Evolutionary conservation across 1,140 invertebrate species (phyloP), one percentile per base, ranked within the genome.

Genomic region (Pinna nobilis): DNA sequence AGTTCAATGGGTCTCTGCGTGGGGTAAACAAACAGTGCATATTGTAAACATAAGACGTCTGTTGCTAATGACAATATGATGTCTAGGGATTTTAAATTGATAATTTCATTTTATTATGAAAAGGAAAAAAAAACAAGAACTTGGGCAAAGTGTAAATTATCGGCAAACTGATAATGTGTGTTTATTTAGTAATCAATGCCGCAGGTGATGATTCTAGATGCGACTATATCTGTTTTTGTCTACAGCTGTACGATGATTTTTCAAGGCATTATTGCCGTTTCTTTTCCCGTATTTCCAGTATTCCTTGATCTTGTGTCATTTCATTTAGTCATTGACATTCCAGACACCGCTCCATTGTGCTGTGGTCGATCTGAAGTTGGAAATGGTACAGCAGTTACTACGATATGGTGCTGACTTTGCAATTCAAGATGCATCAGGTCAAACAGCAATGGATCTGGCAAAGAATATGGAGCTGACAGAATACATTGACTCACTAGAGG

Each of bases 311-410:
- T 13, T 59, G 30, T 59, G 15, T 13, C 0, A 35, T 15, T 35
- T 9, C 37, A 3, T 32, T 59, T 15, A 35, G n/a, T n/a, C n/a
- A n/a, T n/a, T n/a, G n/a, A n/a, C n/a, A n/a, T n/a, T n/a, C n/a
- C 69, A 88, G 94, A 94, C 93, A 61, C 92, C 94, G 5, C 86
- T 96, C 66, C 94, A 96, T 86, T 91, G 93, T 69, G 94, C 94
- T 30, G 92, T 94, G 2, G 92, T 94, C 6, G 94, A 95, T 81
- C 94, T 94, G 1, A 94, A 95, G 84, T 90, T 94, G 70, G 93
- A 95, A 35, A 92, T 94, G 23, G 92, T 95, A 15, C 89, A 91
- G 41, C 84, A 94, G 70, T 88, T 97, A 51, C 87, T 96, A 57
- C 92, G 85, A 41, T 75, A 79, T 69, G 86, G 85, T 1, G 89